A percentile compares a stretch with the other conserved stretches of the same genome.
These are phyloP conservation scores for Chymomyza costata DNA, from an alignment of 1,140 invertebrate genomes.

Conservation along the genomic window DNA sequence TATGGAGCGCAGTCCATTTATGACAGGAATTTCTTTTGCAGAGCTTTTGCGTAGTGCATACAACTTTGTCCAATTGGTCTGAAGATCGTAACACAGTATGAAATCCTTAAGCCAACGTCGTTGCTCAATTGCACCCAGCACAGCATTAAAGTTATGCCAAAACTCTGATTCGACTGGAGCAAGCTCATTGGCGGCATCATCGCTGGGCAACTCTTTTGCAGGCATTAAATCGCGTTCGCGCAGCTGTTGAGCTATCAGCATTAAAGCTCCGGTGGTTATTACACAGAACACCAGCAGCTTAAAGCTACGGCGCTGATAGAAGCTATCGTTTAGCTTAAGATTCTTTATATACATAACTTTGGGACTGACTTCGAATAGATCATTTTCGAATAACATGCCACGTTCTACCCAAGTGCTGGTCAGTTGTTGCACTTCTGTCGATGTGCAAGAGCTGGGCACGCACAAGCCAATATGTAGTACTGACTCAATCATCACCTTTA, in stretches of 20 bases:
- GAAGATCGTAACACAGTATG: slow-evolving; percentile 64
- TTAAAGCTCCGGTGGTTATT: slow-evolving; percentile 45
- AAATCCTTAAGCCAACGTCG: slow-evolving; percentile 12
- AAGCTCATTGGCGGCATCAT: slow-evolving; percentile 10
- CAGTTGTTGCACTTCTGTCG: slow-evolving; percentile 57
- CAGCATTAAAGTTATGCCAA: slow-evolving; percentile 37
- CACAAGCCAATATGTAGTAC: slow-evolving; percentile 72
- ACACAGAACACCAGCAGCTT: slow-evolving; percentile 49
- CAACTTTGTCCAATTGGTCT: slow-evolving; percentile 48
- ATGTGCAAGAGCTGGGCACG: slow-evolving; percentile 57
- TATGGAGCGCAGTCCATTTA: slow-evolving; percentile 69
- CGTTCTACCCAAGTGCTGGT: slow-evolving; percentile 45
- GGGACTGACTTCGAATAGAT: slow-evolving; percentile 61
- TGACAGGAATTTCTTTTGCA: slow-evolving; percentile 55
- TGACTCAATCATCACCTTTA: slow-evolving; percentile 67
- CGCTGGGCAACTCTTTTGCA: slow-evolving; percentile 13
- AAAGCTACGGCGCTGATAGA: slow-evolving; percentile 53
- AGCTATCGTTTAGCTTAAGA: slow-evolving; percentile 46
- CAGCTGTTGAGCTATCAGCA: slow-evolving; percentile 55
- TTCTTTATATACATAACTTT: slow-evolving; percentile 70
- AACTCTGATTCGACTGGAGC: slow-evolving; percentile 56
- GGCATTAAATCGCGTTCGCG: slow-evolving; percentile 23
- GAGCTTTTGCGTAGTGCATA: slow-evolving; percentile 27
- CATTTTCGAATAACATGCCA: slow-evolving; percentile 44
- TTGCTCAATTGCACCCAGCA: slow-evolving; percentile 39